Conservation (phyloP, 2,888 invertebrate genomes). For the Netelia virgata region DNA sequence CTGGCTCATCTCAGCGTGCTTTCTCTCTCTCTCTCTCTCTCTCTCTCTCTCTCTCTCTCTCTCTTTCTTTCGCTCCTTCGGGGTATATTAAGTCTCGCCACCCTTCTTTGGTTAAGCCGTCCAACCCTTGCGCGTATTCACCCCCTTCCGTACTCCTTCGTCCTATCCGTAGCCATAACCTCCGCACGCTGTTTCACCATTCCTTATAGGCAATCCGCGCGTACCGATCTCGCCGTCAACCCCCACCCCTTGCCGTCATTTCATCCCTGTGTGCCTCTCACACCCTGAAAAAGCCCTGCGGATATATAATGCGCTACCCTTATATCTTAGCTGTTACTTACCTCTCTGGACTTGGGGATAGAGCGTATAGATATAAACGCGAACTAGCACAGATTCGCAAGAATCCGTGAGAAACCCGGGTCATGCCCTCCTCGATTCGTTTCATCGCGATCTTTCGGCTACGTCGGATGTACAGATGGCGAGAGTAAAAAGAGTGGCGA, state of each 20-base stretch:
- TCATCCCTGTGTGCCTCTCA: constrained; percentile 49
- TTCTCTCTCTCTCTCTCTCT: constrained; percentile 59
- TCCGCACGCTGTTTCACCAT: constrained; percentile 55
- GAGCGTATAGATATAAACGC: constrained; percentile 7
- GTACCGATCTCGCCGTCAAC: constrained; percentile 37
- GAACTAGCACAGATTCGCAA: neutral
- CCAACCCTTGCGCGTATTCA: constrained; percentile 60
- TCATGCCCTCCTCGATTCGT: constrained; percentile 55
- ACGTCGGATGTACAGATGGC: constrained; percentile 53
- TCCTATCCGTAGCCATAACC: constrained; percentile 54
- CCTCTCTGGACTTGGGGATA: constrained; percentile 8
- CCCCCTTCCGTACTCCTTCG: constrained; percentile 52
- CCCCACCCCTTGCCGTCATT: constrained; percentile 30
- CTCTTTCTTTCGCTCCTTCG: constrained; percentile 41
- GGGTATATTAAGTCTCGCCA: constrained; percentile 70
- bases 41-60: constrained; percentile 59
- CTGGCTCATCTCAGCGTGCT: constrained; percentile 64
- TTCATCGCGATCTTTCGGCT: constrained; percentile 66
- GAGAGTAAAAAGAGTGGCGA: constrained; percentile 15
- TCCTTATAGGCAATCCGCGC: constrained; percentile 59
- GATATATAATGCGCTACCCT: neutral
- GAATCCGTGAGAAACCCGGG: constrained; percentile 35
- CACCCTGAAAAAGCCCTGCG: neutral
- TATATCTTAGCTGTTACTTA: neutral
- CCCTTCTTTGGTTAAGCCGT: constrained; percentile 69